Percentiles rank a stretch among this genome's conserved stretches.
phyloP scores from a whole-genome alignment of 2,797 vertebrate genomes.

The Ateles fusciceps region DNA sequence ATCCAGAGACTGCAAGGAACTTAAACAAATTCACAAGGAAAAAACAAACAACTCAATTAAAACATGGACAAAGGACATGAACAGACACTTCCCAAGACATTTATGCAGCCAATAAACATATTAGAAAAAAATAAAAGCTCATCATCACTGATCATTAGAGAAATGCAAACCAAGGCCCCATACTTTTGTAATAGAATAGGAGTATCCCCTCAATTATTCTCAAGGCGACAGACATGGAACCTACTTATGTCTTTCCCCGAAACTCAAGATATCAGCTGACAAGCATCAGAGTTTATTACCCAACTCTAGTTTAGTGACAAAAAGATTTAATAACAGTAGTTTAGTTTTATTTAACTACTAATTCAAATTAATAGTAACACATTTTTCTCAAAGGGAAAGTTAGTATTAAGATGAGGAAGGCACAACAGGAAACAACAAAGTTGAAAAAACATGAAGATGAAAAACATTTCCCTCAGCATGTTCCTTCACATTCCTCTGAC shows the following conservation, averaged over 20 bases:
- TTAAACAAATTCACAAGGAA: neutral
- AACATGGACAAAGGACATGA: neutral
- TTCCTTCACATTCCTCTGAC: neutral
- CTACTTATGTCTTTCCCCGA: neutral
- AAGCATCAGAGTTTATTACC: neutral
- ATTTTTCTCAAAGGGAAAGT: constrained; percentile 36
- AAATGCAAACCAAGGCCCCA: neutral
- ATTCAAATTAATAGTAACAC: neutral
- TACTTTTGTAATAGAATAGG: neutral
- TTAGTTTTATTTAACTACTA: neutral
- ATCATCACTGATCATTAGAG: neutral
- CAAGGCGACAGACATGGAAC: neutral
- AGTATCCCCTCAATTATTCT: neutral
- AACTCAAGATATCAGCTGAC: neutral
- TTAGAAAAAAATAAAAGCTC: neutral
- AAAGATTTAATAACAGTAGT: neutral
- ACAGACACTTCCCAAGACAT: neutral
- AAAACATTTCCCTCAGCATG: neutral
- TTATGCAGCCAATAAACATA: neutral
- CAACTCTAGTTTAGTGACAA: neutral
- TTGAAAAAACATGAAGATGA: neutral
- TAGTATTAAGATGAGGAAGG: constrained; percentile 35
- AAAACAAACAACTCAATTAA: neutral
- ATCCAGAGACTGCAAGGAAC: neutral
- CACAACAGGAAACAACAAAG: neutral